phyloP scores from a whole-genome alignment of 2,113 vertebrate genomes.

The Neolamprologus sp. region DNA sequence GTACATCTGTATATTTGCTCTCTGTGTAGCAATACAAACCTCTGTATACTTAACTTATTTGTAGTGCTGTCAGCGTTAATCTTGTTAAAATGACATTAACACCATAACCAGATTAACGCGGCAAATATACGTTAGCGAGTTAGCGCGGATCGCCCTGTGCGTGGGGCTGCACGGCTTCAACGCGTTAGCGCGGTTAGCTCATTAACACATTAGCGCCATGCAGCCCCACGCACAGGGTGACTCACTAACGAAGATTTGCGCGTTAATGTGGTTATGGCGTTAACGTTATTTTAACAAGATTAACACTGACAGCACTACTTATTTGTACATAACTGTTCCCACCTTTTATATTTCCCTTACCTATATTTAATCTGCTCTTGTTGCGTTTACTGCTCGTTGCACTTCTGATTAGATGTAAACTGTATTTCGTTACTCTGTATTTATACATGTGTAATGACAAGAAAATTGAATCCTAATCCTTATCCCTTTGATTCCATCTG shows the following conservation, averaged over 20 bases:
- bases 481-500: not conserved
- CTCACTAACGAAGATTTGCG: not conserved
- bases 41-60: not conserved
- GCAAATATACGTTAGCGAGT: not conserved
- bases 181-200: not conserved
- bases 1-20: not conserved
- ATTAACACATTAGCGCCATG: not conserved
- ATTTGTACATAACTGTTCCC: not conserved
- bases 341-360: not conserved
- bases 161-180: not conserved
- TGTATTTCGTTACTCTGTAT: not conserved
- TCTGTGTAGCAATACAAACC: not conserved
- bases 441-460: not conserved
- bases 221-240: not conserved
- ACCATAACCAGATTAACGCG: not conserved
- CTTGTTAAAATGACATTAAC: not conserved
- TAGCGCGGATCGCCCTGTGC: not conserved
- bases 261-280: not conserved
- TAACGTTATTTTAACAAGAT: not conserved
- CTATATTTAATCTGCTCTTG: not conserved
- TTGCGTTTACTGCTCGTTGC: not conserved
- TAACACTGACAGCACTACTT: not conserved
- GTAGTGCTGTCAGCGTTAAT: not conserved
- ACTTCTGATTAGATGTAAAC: not conserved
- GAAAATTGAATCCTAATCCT: not conserved